Evolutionary conservation across 2,113 vertebrate species (phyloP).

Genomic region (Lagopus muta): DNA sequence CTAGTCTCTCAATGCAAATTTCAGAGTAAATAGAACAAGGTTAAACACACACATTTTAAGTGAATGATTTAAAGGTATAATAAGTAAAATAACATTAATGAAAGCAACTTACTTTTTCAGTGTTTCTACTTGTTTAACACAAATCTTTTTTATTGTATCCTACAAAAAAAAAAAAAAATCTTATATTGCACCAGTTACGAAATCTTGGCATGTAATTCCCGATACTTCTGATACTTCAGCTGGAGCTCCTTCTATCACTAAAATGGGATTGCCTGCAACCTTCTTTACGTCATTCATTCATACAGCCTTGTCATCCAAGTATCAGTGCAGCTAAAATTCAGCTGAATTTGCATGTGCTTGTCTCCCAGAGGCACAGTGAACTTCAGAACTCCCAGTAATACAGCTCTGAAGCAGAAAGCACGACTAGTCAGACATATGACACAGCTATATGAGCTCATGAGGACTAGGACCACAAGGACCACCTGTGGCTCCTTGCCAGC

Average conservation of each 20-base stretch:
- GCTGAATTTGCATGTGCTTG: not conserved
- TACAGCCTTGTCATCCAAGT: not conserved
- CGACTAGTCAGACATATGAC: not conserved
- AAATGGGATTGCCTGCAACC: not conserved
- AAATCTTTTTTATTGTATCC: conserved; percentile 82
- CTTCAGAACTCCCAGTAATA: not conserved
- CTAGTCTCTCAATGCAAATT: not conserved
- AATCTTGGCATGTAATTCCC: not conserved
- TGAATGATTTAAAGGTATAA: not conserved
- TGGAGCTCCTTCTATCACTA: not conserved
- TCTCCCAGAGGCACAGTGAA: not conserved
- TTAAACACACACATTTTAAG: not conserved
- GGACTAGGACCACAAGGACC: not conserved
- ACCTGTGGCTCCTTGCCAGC: not conserved
- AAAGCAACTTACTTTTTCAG: conserved; percentile 77
- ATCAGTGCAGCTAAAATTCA: not conserved
- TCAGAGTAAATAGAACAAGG: not conserved
- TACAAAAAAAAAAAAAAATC: conserved; percentile 17
- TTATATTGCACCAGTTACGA: not conserved
- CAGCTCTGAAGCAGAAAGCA: not conserved
- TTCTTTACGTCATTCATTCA: not conserved
- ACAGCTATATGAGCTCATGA: not conserved
- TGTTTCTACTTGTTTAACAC: conserved; percentile 73
- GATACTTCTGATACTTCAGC: not conserved
- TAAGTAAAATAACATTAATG: not conserved